Conservation (phyloP, 2,888 invertebrate genomes). For the Aromia moschata region DNA sequence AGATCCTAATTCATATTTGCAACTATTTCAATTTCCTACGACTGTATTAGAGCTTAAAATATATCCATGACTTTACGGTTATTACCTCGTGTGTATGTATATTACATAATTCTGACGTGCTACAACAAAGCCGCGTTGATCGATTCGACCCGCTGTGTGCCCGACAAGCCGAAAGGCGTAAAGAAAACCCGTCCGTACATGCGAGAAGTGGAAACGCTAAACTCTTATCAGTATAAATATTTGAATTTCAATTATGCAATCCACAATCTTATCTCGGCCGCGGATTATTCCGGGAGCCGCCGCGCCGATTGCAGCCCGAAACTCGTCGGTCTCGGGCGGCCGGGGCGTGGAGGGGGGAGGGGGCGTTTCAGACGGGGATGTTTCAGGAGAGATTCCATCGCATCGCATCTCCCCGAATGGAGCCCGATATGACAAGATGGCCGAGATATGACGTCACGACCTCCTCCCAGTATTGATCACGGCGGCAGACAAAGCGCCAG, state of each 20-base stretch:
- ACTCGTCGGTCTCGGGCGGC: constrained; percentile 34
- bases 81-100: too few species aligned
- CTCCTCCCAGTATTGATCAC: constrained; percentile 62
- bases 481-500: constrained; percentile 43
- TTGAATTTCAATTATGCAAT: constrained; percentile 48
- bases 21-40: too few species aligned
- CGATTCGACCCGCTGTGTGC: too few species aligned
- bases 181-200: constrained; percentile 6
- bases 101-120: too few species aligned
- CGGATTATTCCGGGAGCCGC: constrained; percentile 46
- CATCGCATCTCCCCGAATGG: constrained; percentile 61
- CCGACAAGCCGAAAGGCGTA: constrained; percentile 6
- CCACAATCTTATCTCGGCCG: constrained; percentile 41
- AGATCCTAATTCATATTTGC: too few species aligned
- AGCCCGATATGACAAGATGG: constrained; percentile 65
- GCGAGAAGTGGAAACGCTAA: constrained; percentile 21
- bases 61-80: too few species aligned
- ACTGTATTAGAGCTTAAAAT: too few species aligned
- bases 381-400: constrained; percentile 57
- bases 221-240: constrained; percentile 35
- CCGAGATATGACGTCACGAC: constrained; percentile 65
- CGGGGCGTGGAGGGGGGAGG: constrained; percentile 37
- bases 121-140: too few species aligned
- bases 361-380: constrained; percentile 50
- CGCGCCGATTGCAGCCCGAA: constrained; percentile 40